Evolutionary conservation across 2,888 invertebrate species (phyloP).

Genomic region (Escarpia spicata): DNA sequence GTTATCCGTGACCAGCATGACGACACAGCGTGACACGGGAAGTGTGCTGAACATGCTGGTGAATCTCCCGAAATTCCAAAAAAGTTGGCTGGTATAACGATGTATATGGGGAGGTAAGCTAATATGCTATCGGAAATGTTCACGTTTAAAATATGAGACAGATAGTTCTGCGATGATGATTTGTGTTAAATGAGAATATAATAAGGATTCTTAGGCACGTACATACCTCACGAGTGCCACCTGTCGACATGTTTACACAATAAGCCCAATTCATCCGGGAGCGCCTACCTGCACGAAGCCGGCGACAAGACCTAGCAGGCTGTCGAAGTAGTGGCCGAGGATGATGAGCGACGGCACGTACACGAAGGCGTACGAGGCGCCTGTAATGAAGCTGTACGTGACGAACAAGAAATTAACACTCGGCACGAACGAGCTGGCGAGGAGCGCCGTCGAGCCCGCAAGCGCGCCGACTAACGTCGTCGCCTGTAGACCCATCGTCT

Average conservation of each 20-base stretch:
- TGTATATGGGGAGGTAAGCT: not conserved
- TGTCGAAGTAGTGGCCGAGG: not conserved
- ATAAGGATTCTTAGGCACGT: not conserved
- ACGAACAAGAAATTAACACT: not conserved
- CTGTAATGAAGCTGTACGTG: not conserved
- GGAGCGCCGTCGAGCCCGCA: not conserved
- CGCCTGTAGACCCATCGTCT: not conserved
- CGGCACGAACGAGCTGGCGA: not conserved
- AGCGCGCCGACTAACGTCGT: not conserved
- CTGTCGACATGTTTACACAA: not conserved
- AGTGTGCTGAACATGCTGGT: too few species aligned
- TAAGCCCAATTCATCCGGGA: not conserved
- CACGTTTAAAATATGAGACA: not conserved
- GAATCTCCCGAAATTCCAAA: too few species aligned
- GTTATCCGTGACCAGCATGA: too few species aligned
- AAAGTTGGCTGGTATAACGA: too few species aligned
- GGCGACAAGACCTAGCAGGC: not conserved
- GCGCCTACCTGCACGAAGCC: not conserved
- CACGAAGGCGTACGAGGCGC: not conserved
- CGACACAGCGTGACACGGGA: too few species aligned
- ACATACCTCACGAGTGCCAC: not conserved
- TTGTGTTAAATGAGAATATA: too few species aligned
- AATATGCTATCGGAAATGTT: not conserved
- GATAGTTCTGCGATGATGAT: too few species aligned
- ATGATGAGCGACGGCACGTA: slow-evolving; percentile 4